These are phyloP conservation scores for Stichopus horrens DNA, from an alignment of 53 echinoderm and acorn worm genomes.

Conservation along the genomic window DNA sequence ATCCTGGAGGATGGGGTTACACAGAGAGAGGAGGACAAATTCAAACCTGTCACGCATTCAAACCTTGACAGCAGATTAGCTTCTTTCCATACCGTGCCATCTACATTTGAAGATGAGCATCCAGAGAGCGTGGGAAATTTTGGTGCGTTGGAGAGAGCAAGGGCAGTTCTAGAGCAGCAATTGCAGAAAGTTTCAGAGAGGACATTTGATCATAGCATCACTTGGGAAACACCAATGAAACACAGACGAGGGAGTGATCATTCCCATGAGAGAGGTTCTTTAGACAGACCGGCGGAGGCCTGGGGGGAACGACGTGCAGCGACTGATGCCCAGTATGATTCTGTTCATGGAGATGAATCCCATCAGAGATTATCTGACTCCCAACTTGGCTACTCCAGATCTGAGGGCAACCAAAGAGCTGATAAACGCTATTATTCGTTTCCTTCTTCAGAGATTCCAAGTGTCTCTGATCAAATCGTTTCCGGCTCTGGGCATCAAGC, in stretches of 20 bases:
- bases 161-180: slow-evolving; percentile 76
- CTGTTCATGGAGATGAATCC: neutral
- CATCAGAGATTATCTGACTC: slow-evolving; percentile 19
- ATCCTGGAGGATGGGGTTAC: slow-evolving; percentile 61
- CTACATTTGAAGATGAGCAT: neutral
- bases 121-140: slow-evolving; percentile 22
- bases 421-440: slow-evolving; percentile 8
- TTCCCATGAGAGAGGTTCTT: slow-evolving; percentile 35
- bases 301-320: slow-evolving; percentile 17
- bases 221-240: slow-evolving; percentile 39
- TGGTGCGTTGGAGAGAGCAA: slow-evolving; percentile 82
- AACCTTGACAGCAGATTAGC: neutral
- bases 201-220: slow-evolving; percentile 89
- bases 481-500: neutral
- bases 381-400: neutral
- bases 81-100: slow-evolving; percentile 13
- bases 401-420: neutral
- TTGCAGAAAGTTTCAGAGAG: slow-evolving; percentile 76
- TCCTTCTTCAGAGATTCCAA: slow-evolving; percentile 18
- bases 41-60: neutral
- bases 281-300: slow-evolving; percentile 36
- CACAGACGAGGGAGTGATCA: slow-evolving; percentile 20
- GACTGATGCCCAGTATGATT: neutral
- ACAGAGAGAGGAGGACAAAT: neutral
- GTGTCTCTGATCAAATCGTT: neutral